Evolutionary conservation across 2,113 vertebrate species (phyloP).

Genomic region (Cheirogaleus medius): DNA sequence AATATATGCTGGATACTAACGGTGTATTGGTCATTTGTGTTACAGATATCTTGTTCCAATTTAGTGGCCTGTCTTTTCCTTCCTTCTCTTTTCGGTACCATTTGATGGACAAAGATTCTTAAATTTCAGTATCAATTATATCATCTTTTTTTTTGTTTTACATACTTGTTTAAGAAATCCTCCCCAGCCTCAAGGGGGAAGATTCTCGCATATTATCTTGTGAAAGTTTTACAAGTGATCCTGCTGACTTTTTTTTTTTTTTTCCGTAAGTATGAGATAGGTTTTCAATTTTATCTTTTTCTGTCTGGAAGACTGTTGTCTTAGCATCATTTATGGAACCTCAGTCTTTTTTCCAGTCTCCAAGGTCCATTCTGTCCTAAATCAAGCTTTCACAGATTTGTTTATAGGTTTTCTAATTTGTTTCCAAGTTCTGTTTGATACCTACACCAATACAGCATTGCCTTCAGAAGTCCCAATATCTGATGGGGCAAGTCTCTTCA

Average conservation of each 20-base stretch:
- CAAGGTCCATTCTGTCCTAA: not conserved
- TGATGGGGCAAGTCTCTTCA: not conserved
- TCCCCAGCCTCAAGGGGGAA: not conserved
- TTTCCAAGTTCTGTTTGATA: constrained; percentile 7
- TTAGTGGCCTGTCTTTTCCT: not conserved
- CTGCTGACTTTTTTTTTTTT: not conserved
- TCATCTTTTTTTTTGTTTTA: not conserved
- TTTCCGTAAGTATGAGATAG: not conserved
- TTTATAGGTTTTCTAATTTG: not conserved
- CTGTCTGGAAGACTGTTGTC: not conserved
- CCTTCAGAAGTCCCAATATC: not conserved
- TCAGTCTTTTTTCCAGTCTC: not conserved
- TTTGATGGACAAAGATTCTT: not conserved
- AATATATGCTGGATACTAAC: not conserved
- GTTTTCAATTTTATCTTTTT: not conserved
- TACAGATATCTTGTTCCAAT: not conserved
- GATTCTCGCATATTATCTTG: not conserved
- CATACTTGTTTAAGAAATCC: constrained; percentile 1
- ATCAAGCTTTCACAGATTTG: not conserved
- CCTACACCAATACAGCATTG: not conserved
- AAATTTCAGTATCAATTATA: not conserved
- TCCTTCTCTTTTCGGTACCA: not conserved
- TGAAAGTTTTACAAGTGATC: not conserved
- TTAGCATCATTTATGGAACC: not conserved
- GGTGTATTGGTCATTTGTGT: not conserved